Evolutionary conservation across 2,797 vertebrate species (phyloP).

Genomic region (Delichon dasypus): DNA sequence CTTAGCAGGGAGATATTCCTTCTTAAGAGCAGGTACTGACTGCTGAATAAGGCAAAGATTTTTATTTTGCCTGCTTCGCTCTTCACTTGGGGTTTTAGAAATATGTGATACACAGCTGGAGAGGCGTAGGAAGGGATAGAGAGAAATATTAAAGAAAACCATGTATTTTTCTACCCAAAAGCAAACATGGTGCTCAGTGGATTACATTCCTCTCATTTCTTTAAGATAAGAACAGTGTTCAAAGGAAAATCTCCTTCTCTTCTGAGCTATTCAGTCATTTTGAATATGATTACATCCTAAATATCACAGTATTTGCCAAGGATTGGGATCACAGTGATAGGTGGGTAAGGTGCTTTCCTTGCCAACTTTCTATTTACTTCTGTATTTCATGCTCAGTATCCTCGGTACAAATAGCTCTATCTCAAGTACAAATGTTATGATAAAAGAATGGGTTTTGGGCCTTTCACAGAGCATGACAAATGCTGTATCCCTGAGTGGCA

Average conservation of each 20-base stretch:
- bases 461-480: conserved; percentile 12
- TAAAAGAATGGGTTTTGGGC: neutral
- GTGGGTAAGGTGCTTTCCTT: conserved; percentile 11
- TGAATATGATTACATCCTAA: conserved; percentile 31
- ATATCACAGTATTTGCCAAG: conserved; percentile 39
- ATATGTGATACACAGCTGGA: neutral
- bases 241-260: conserved; percentile 31
- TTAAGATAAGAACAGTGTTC: conserved; percentile 34
- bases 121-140: neutral
- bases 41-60: neutral
- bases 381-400: conserved; percentile 21
- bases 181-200: conserved; percentile 29
- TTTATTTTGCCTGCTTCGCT: neutral
- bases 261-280: conserved; percentile 20
- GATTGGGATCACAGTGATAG: conserved; percentile 13
- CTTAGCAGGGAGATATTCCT: neutral
- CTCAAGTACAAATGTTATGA: conserved; percentile 46
- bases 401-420: conserved; percentile 30
- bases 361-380: conserved; percentile 38
- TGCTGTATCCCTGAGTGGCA: neutral
- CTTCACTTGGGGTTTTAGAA: neutral
- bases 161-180: conserved; percentile 16
- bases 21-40: neutral
- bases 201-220: conserved; percentile 43
- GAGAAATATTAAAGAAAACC: conserved; percentile 11